phyloP scores from a whole-genome alignment of 2,113 vertebrate species.

The Otocyon megalotis region DNA sequence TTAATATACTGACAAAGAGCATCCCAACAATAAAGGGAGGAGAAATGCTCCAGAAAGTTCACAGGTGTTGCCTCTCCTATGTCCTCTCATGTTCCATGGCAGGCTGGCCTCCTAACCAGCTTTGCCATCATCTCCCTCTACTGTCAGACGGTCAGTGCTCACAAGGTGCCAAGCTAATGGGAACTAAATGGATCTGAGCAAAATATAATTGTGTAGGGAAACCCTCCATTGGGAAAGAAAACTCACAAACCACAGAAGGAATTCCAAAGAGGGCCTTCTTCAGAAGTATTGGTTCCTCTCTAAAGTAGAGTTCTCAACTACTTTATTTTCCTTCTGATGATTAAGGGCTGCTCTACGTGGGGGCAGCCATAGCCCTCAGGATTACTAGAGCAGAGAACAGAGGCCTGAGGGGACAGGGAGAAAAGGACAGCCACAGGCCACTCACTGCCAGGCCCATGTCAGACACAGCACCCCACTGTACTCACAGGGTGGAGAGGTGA shows the following conservation, averaged over 20 bases:
- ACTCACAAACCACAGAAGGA: neutral
- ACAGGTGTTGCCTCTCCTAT: accelerated
- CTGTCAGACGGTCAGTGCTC: neutral
- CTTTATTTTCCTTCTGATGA: neutral
- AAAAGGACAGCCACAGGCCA: neutral
- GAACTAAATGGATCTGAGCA: conserved; percentile 30
- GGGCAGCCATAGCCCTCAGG: neutral
- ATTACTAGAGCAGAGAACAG: neutral
- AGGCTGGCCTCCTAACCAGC: neutral
- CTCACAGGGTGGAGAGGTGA: conserved; percentile 93
- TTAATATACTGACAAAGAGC: conserved; percentile 22
- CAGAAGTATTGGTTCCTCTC: neutral
- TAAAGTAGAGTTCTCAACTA: neutral
- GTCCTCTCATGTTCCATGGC: neutral
- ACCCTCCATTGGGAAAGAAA: neutral
- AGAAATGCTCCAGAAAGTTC: neutral
- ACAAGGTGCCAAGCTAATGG: neutral
- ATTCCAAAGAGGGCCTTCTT: neutral
- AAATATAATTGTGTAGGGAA: neutral
- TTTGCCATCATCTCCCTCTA: neutral
- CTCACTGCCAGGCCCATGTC: neutral
- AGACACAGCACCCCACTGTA: conserved; percentile 9
- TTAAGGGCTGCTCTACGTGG: neutral
- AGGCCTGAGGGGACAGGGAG: neutral
- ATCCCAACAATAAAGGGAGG: neutral